Evolutionary conservation across 2,888 invertebrate genomes (phyloP).

Genomic region (Drosophila acutilabella): DNA sequence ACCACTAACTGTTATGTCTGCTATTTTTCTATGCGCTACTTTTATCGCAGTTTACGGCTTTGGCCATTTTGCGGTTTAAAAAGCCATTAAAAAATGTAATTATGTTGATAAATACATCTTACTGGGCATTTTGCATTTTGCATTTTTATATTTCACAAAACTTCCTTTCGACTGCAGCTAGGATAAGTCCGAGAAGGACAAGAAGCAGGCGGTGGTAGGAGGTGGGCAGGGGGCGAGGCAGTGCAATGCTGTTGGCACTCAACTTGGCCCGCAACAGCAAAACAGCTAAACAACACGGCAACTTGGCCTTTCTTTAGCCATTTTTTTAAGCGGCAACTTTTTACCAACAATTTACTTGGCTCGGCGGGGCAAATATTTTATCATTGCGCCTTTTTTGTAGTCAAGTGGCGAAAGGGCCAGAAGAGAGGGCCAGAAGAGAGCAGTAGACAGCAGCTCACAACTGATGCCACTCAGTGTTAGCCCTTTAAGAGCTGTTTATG

Average conservation of each 20-base stretch:
- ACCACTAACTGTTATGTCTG: slow-evolving; percentile 22
- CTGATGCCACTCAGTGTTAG: slow-evolving; percentile 41
- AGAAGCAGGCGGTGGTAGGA: background rate
- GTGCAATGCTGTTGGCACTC: slow-evolving; percentile 51
- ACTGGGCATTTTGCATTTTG: slow-evolving; percentile 74
- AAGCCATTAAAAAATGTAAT: slow-evolving; percentile 84
- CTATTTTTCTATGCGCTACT: slow-evolving; percentile 36
- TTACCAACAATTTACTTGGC: slow-evolving; percentile 70
- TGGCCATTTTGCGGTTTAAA: slow-evolving; percentile 81
- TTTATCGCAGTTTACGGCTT: slow-evolving; percentile 64
- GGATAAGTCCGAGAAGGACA: background rate
- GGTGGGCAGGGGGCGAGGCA: background rate
- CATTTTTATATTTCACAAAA: slow-evolving; percentile 58
- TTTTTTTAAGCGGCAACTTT: slow-evolving; percentile 56
- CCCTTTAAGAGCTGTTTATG: slow-evolving; percentile 67
- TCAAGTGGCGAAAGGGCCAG: slow-evolving; percentile 60
- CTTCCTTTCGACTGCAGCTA: slow-evolving; percentile 55
- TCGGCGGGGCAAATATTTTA: slow-evolving; percentile 71
- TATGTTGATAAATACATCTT: slow-evolving; percentile 83
- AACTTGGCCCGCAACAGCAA: slow-evolving; percentile 69
- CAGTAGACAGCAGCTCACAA: slow-evolving; percentile 19
- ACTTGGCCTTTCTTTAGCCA: slow-evolving; percentile 47
- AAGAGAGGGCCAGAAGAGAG: slow-evolving; percentile 14
- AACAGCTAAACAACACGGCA: slow-evolving; percentile 33
- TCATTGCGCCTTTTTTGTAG: slow-evolving; percentile 74